Conservation (phyloP, 2,888 invertebrate genomes). For the Diaprepes abbreviatus region DNA sequence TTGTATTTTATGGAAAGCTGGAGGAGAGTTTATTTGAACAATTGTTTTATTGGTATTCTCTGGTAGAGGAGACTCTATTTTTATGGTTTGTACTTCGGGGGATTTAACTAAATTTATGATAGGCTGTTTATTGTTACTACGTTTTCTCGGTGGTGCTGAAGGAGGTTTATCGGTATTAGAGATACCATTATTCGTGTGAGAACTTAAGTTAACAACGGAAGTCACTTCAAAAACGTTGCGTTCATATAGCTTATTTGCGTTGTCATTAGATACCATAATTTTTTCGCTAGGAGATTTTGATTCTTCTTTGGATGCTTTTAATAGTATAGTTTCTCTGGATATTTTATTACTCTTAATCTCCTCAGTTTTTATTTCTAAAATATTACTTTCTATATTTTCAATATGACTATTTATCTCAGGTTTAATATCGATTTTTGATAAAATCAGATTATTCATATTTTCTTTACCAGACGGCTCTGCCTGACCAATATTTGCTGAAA, state of each 20-base stretch:
- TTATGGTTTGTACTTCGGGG: conserved; percentile 44
- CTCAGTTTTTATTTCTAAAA: background rate
- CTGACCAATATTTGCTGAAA: background rate
- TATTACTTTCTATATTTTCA: background rate
- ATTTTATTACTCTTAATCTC: too few species aligned
- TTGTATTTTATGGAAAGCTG: conserved; percentile 70
- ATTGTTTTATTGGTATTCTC: conserved; percentile 65
- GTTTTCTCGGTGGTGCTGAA: conserved; percentile 65
- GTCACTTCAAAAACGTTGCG: background rate
- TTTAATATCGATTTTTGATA: background rate
- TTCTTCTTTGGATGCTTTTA: background rate
- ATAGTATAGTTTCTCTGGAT: background rate
- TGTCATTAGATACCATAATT: conserved; percentile 26
- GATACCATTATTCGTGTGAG: background rate
- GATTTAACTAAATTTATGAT: conserved; percentile 50
- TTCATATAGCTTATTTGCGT: background rate
- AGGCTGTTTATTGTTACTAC: conserved; percentile 64
- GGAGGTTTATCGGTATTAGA: conserved; percentile 55
- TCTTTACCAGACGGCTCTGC: background rate
- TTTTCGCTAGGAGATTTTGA: background rate
- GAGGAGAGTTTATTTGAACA: conserved; percentile 67
- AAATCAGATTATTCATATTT: background rate
- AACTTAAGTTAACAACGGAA: background rate
- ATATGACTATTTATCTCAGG: background rate
- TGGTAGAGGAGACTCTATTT: conserved; percentile 50